Base-by-base conservation (phyloP, 1,140 invertebrate species). In the Trachymyrmex cornetzi region DNA sequence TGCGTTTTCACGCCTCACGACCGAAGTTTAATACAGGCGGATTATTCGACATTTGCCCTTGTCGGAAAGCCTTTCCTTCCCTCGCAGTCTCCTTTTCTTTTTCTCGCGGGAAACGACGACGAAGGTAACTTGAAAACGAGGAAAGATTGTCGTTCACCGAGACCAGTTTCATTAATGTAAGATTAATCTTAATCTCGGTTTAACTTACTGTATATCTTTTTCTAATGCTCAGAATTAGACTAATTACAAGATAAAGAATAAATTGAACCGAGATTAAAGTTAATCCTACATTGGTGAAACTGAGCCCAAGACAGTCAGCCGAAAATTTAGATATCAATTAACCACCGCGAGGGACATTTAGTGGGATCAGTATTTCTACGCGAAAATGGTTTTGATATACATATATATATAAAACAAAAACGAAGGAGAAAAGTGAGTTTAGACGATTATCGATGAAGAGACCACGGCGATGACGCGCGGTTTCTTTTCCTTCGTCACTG, bases 401-500 rank as follows among this genome's bases (percentile, higher is more conserved):
- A 38, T 66, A 79, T 79, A 63, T 77, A 38, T 59, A 79, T 66
- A 48, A 27, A 50, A 84, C 53, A 50, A 67, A 30, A 84, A 44
- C 48, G 85, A 66, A 77, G 74, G 84, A 71, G 24, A 71, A 38
- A 84, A 67, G 30, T 19, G 19, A 86, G 16, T 48, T 61, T 61
- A 44, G 53, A 22, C 12, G 34, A 38, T 67, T 64, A 34, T 74
- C 55, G 67, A 24, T 69, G 79, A 57, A 55, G 75, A 84, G 84
- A 69, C 72, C 66, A 75, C 55, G 50, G 85, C 77, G 87, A 75
- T 57, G 66, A 84, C 55, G 85, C 57, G 74, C 77, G 61, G 64
- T 87, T 87, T 87, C 79, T 88, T 90, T 93, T 93, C 88, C 91
- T 89, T 91, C 92, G 90, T 90, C 81, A 85, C 74, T 93, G 92